These are phyloP conservation scores for Erebia palarica DNA, from an alignment of 2,888 invertebrate species.

Conservation along the genomic window DNA sequence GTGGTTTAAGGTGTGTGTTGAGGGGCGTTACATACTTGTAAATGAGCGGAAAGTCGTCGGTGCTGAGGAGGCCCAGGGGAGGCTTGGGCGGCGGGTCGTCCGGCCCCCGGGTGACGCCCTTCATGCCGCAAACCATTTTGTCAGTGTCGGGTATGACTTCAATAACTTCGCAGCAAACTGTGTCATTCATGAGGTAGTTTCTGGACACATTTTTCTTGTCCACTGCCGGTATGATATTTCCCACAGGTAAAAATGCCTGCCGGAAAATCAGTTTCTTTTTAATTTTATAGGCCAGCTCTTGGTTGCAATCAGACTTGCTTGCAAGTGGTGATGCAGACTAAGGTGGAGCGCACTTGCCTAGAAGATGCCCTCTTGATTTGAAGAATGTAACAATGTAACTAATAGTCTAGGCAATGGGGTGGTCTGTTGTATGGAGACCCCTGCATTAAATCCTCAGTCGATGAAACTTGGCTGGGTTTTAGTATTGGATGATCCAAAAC, in stretches of 20 bases:
- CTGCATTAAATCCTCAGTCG: too few relatives aligned
- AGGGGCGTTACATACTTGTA: slow-evolving; percentile 88
- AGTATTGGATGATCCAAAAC: too few relatives aligned
- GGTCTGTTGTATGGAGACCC: too few relatives aligned
- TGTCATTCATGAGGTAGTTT: slow-evolving; percentile 91
- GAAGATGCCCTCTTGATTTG: too few relatives aligned
- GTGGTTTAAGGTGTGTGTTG: slow-evolving; percentile 47
- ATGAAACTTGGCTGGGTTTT: too few relatives aligned
- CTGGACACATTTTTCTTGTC: slow-evolving; percentile 91
- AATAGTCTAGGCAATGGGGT: too few relatives aligned
- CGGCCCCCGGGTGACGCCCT: slow-evolving; percentile 87
- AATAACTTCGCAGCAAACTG: slow-evolving; percentile 93
- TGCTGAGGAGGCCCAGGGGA: slow-evolving; percentile 91
- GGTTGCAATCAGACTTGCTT: too few relatives aligned
- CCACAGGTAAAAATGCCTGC: slow-evolving; percentile 86
- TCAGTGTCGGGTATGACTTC: slow-evolving; percentile 93
- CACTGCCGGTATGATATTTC: slow-evolving; percentile 88
- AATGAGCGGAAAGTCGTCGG: slow-evolving; percentile 90
- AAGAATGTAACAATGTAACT: too few relatives aligned
- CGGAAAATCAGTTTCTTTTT: slow-evolving; percentile 15
- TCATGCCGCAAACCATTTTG: slow-evolving; percentile 94
- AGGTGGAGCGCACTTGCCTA: too few relatives aligned
- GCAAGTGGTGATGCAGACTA: too few relatives aligned
- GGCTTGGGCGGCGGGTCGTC: slow-evolving; percentile 88
- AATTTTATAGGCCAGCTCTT: too few relatives aligned